Percentiles rank a stretch among this genome's conserved stretches.
Conservation (phyloP, 2,797 vertebrate genomes). For the Tapera naevia region DNA sequence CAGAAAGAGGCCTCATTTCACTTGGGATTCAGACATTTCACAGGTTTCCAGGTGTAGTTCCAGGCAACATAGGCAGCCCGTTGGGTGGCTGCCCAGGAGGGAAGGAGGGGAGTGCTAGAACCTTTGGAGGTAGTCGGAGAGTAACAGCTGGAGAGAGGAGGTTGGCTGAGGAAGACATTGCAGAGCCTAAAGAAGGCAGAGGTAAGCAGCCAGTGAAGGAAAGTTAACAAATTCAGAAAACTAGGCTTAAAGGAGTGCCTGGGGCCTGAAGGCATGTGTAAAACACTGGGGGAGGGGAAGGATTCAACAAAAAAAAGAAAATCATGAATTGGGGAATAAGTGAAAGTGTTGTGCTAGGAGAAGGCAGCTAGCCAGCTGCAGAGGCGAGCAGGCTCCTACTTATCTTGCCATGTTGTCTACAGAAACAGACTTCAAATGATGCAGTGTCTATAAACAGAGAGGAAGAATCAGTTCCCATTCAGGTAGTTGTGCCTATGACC, state of each 20-base stretch:
- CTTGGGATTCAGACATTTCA: neutral
- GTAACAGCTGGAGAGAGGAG: neutral
- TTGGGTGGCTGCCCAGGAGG: neutral
- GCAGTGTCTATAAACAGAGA: conserved; percentile 10
- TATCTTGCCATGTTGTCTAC: conserved; percentile 21
- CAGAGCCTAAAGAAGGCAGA: neutral
- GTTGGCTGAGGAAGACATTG: neutral
- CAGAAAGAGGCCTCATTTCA: fast-evolving
- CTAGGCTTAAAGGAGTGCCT: neutral
- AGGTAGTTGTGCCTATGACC: neutral
- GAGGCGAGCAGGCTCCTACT: conserved; percentile 14
- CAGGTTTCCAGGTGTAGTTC: neutral
- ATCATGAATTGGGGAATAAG: neutral
- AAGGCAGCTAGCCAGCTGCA: conserved; percentile 30
- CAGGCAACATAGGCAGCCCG: neutral
- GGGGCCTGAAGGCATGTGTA: neutral
- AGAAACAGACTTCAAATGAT: conserved; percentile 20
- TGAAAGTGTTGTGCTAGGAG: neutral
- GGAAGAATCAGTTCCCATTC: neutral
- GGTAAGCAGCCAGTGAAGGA: neutral
- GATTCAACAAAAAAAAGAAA: neutral
- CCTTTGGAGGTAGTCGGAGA: neutral
- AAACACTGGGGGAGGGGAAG: neutral
- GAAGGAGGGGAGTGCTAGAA: neutral
- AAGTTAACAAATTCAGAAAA: neutral